Base-by-base conservation (phyloP, 2,797 vertebrate species). In the Phoebastria nigripes region DNA sequence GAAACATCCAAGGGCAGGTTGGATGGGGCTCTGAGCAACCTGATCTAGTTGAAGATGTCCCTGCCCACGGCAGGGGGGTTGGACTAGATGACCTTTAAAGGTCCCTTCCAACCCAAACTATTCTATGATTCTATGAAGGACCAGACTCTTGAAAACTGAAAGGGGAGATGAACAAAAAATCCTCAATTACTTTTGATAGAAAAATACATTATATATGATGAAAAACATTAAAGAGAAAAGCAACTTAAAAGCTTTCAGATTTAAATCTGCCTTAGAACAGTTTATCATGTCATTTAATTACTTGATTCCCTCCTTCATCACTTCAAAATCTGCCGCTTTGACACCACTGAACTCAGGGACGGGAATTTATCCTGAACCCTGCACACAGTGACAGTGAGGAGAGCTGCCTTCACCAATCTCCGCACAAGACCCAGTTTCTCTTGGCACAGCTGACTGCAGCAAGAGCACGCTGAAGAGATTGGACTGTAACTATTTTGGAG, bases 401-500 rank as follows among this genome's bases (percentile, higher is more conserved):
- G 93, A 93, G 71, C 58, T 69, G 66, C 20, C 33, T 89, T 94
- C 52, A 54, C 93, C 81, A 92, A 79, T 90, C 56, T 85, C 82
- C 2, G 56, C 33, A 39, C 52, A 74, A 94, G 91, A 91, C 90
- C 92, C 82, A 96, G 70, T 95, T 97, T 96, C 89, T 77, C 47
- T 66, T 9, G 9, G 73, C 67, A 82, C 63, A 92, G 90, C 78
- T 72, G 49, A 95, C 63, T 93, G 94, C 87, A 92, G 78, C 54
- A 80, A 61, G 37, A 81, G 55, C 62, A 49, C 0, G 0, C 77
- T 47, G 83, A 73, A 73, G 77, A 73, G 67, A 61, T 85, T 59
- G 89, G 51, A 41, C 55, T 94, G 92, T 73, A 80, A 90, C 90
- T 96, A 95, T 94, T 96, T 91, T 94, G 87, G 93, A 92, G 39